Evolutionary conservation across 2,888 invertebrate genomes (phyloP).

Genomic region (Cistogaster globosa): DNA sequence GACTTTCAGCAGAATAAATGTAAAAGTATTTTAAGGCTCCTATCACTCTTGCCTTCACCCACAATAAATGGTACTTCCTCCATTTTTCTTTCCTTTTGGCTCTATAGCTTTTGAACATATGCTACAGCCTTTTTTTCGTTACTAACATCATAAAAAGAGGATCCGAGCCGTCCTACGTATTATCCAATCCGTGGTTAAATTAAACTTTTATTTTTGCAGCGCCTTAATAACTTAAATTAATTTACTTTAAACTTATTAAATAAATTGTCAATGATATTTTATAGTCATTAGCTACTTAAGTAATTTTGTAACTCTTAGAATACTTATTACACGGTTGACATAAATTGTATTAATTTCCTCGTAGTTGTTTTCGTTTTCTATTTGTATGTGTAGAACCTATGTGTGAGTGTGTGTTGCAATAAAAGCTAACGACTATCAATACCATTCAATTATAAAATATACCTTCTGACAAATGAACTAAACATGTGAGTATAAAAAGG

Average conservation of each 20-base stretch:
- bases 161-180: no score
- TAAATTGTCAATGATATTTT: slow-evolving; percentile 2
- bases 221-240: no score
- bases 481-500: neutral
- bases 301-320: neutral
- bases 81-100: no score
- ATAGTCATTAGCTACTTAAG: neutral
- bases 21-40: no score
- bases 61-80: no score
- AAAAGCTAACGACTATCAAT: slow-evolving; percentile 48
- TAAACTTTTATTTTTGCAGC: no score
- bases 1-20: no score
- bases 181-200: no score
- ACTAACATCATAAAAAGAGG: no score
- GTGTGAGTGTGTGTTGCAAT: neutral
- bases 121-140: no score
- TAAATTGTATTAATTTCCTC: neutral
- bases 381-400: neutral
- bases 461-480: slow-evolving; percentile 50
- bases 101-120: no score
- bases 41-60: no score
- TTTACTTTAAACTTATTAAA: slow-evolving; percentile 1
- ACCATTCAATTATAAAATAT: slow-evolving; percentile 66
- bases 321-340: neutral
- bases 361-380: slow-evolving; percentile 12